Evolutionary conservation across 1,140 invertebrate species (phyloP).

Genomic region (Geopemphigus sp.): DNA sequence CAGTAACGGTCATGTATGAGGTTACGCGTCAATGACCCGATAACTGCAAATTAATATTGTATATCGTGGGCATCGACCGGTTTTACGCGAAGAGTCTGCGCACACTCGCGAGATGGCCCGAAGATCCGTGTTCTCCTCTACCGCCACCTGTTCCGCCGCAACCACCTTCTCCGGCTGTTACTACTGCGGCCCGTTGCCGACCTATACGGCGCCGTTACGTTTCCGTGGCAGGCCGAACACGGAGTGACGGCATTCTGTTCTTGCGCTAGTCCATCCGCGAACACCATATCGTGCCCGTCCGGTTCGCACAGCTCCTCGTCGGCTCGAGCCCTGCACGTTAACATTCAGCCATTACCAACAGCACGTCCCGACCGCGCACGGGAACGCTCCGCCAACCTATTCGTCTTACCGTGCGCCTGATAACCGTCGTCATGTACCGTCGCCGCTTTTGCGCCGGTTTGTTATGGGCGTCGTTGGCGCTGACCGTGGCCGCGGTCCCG

Average conservation of each 20-base stretch:
- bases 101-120: neutral
- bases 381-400: too few relatives aligned
- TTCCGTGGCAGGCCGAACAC: neutral
- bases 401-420: too few relatives aligned
- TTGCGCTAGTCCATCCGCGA: neutral
- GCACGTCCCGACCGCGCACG: too few relatives aligned
- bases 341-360: neutral
- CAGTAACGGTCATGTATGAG: neutral
- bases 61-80: slow-evolving; percentile 23
- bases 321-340: too few relatives aligned
- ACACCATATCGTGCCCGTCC: neutral
- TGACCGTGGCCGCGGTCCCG: slow-evolving; percentile 10
- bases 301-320: neutral
- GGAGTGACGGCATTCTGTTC: neutral
- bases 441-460: too few relatives aligned
- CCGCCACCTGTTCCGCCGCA: neutral
- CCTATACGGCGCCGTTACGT: neutral
- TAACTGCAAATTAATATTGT: neutral
- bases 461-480: neutral
- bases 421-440: neutral
- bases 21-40: slow-evolving; percentile 38
- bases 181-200: neutral
- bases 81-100: slow-evolving; percentile 31
- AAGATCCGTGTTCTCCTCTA: slow-evolving; percentile 1
- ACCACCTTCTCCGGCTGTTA: neutral